A percentile compares a stretch with the other conserved stretches of the same genome.
Conservation (phyloP, 2,888 invertebrate genomes). For the Pachycephus smyrnensis region DNA sequence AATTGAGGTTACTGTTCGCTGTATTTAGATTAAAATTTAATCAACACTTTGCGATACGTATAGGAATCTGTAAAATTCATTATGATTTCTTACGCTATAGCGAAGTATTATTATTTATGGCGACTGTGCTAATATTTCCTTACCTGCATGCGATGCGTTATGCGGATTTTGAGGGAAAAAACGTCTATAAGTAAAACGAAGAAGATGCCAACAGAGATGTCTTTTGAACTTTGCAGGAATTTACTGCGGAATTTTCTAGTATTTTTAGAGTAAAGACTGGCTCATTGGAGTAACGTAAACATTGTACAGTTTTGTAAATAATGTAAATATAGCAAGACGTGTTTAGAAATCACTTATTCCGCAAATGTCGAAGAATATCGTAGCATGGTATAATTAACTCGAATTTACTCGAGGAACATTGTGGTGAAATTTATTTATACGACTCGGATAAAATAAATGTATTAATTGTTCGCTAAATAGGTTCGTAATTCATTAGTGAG, state of each 20-base stretch:
- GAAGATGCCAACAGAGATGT: background rate
- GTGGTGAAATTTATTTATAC: too few relatives aligned
- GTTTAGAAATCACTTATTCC: background rate
- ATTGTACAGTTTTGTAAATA: background rate
- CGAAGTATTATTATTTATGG: too few relatives aligned
- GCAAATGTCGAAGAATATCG: background rate
- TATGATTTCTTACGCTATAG: too few relatives aligned
- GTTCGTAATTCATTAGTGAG: too few relatives aligned
- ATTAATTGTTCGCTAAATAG: too few relatives aligned
- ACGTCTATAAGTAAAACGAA: background rate
- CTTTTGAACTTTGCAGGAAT: background rate
- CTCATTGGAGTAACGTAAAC: background rate
- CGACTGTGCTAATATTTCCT: too few relatives aligned
- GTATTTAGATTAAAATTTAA: too few relatives aligned
- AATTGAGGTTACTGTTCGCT: too few relatives aligned
- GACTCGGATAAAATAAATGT: too few relatives aligned
- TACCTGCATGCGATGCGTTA: background rate
- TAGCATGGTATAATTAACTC: background rate
- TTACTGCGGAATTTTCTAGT: background rate
- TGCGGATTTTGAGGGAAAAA: background rate
- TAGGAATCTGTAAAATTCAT: too few relatives aligned
- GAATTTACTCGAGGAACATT: too few relatives aligned
- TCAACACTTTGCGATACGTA: too few relatives aligned
- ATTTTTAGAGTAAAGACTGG: background rate
- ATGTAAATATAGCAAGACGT: background rate